Conservation (phyloP, 2,113 vertebrate species). For the Cairina moschata region DNA sequence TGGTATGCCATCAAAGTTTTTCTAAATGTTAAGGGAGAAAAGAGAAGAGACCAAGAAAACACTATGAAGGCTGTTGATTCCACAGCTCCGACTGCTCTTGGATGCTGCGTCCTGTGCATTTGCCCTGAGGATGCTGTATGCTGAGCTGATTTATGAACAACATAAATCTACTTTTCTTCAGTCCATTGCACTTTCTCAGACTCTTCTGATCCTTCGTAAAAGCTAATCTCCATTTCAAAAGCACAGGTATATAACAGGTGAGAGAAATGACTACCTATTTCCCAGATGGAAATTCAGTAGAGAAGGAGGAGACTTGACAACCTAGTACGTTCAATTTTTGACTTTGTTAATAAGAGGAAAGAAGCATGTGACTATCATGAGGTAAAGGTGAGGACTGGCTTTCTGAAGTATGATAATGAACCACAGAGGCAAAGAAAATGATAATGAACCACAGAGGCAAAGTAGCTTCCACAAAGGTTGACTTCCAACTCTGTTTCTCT, state of each 20-base stretch:
- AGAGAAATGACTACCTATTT: background rate
- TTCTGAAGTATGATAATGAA: background rate
- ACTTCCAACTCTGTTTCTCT: background rate
- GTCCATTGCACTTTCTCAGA: background rate
- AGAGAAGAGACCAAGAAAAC: background rate
- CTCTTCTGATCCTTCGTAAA: background rate
- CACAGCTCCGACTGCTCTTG: background rate
- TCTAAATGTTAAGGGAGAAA: background rate
- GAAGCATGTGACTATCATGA: background rate
- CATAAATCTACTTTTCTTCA: background rate
- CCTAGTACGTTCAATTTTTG: background rate
- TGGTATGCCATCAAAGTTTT: background rate
- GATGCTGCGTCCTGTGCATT: background rate
- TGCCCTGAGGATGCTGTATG: background rate
- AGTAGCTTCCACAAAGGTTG: background rate
- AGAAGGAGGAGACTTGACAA: background rate
- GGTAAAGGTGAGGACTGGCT: background rate
- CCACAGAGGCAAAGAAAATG: background rate
- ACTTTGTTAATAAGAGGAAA: background rate
- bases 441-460: background rate
- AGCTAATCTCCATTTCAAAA: background rate
- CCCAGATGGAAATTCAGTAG: background rate
- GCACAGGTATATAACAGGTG: background rate
- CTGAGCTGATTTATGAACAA: background rate
- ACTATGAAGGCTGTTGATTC: background rate